Base-by-base conservation (phyloP, 2,797 vertebrate species). In the Melopsittacus undulatus region DNA sequence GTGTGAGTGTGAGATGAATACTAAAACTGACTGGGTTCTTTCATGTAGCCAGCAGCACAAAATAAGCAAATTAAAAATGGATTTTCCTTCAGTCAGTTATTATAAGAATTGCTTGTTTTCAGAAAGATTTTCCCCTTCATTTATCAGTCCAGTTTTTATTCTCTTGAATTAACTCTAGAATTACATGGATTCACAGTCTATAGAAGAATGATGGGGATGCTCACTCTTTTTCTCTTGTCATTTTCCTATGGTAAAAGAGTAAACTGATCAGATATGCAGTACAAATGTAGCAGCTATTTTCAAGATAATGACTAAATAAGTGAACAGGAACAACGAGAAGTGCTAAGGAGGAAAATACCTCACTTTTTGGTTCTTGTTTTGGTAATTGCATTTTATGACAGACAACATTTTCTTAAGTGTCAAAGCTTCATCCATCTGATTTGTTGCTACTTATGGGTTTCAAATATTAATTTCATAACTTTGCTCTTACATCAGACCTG, bases 121-220 rank as follows among this genome's bases (percentile, higher is more conserved):
- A 78, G 49, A 76, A 86, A 83, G 42, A n/a, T 76, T 54, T 86
- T 89, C 59, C 36, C 11, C 24, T 83, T 88, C 62, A 40, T 95
- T 93, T 95, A 79, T 93, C 80, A 84, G 43, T 51, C 22, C 20
- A 30, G 9, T 62, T 92, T 77, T 91, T 88, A 93, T 92, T 86
- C 83, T 94, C 46, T 78, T 92, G 92, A 94, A 88, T 95, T 90
- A 78, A 69, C 86, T 95, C 77, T 86, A 5, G 90, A 89, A 92
- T 91, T 91, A 84, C 77, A 12, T 81, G 46, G 38, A 75, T 83
- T 88, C 59, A 67, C 23, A 49, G 17, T 81, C 57, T 69, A 5
- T 21, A 40, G 49, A 81, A 84, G 18, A 80, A 56, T 40, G 18
- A 69, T 46, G 40, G 8, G 29, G 11, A 38, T n/a, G 21, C 15